Evolutionary conservation across 2,113 vertebrate genomes (phyloP).

Genomic region (Leptosomus discolor): DNA sequence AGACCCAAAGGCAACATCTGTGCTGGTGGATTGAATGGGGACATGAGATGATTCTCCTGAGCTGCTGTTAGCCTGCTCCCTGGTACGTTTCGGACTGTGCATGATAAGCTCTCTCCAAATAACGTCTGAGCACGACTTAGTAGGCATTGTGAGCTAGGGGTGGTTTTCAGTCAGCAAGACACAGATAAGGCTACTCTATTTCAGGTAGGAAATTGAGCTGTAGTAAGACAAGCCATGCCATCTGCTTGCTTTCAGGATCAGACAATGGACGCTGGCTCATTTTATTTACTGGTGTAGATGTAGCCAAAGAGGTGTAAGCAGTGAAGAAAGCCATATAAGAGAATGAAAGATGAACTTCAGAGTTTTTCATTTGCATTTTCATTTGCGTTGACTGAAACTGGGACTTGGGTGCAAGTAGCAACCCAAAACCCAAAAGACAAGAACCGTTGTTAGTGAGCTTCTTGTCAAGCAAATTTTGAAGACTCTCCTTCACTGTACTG

Average conservation of each 20-base stretch:
- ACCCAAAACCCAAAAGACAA: background rate
- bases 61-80: background rate
- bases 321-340: background rate
- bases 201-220: background rate
- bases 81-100: background rate
- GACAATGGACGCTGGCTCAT: background rate
- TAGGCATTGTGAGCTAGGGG: accelerated
- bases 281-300: background rate
- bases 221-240: background rate
- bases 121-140: background rate
- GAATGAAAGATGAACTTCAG: background rate
- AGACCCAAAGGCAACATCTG: background rate
- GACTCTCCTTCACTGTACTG: background rate
- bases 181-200: background rate
- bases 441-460: background rate
- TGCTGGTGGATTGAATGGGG: background rate
- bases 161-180: background rate
- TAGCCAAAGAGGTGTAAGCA: background rate
- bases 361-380: background rate
- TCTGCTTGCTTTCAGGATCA: background rate
- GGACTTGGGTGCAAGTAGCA: background rate
- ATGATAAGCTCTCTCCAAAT: background rate
- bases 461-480: background rate
- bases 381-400: background rate
- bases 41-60: background rate